Evolutionary conservation across 2,888 invertebrate species (phyloP), one percentile per base, ranked within the genome.

Genomic region (Epirrhoe tristata): DNA sequence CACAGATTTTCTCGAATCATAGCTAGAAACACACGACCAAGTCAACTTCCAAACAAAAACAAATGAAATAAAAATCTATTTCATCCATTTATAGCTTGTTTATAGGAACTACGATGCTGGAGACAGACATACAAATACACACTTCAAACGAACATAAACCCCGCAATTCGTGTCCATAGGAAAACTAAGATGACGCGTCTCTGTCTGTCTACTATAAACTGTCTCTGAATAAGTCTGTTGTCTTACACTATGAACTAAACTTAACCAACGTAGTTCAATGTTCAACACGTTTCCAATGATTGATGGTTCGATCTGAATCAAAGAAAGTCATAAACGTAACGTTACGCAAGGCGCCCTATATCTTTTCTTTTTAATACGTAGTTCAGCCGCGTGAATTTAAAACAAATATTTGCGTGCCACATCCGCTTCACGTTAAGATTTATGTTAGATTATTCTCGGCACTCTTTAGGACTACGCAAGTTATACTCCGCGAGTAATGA

Each of bases 391-490:
- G 75, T 73, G 81, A 76, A 79, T 74, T 76, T 75, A 77, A 79
- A 79, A 78, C 76, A 81, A 79, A 81, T 81, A 67, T n/a, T 67
- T 72, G 66, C 70, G 77, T 70, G 73, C 81, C 78, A 81, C 82
- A 86, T 86, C 85, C 84, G 81, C 73, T 76, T 74, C 77, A 66
- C 67, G 74, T 61, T 76, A 71, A 80, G 78, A 87, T 87, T 84
- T 83, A 85, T 82, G 73, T 79, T 69, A 74, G 75, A 85, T 86
- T 86, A 87, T 87, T 87, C 75, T 83, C 79, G 76, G 76, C 77
- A 79, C 77, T 78, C 77, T 81, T 77, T 79, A 81, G 79, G 80
- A 82, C 80, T 80, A 74, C 76, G 80, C 80, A 84, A 85, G 81
- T 84, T 85, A 82, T 81, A 79, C 75, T 79, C 73, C 66, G 72